Base-by-base conservation (phyloP, 2,888 invertebrate genomes). In the Eudemis profundana region DNA sequence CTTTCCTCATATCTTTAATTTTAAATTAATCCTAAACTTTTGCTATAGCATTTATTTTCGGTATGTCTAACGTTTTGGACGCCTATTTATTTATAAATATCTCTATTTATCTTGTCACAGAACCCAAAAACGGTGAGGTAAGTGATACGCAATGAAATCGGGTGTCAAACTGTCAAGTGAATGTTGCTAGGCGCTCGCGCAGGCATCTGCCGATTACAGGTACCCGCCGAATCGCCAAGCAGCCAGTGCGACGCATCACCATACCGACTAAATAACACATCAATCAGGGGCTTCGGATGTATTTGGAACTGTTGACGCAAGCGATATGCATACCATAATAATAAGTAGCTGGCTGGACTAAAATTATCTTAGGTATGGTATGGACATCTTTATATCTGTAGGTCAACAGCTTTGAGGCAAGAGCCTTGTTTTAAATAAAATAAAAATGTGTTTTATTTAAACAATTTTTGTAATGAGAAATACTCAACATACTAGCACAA, bases 171-270 rank as follows among this genome's bases (percentile, higher is more conserved):
- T 74, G 83, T 75, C 81, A 74, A 69, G 78, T 78, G 77, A 78
- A 73, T 69, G 62, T 71, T 71, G 72, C 68, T 72, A 68, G 46
- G 51, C 40, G 63, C 71, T 78, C 79, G n/a, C n/a, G n/a, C n/a
- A 84, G 84, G 82, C 85, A 85, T 87, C 85, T 86, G 85, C 85
- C 82, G 71, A 87, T 85, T 85, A 85, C 72, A 71, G 73, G 72
- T 68, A 84, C 84, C 83, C 79, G 82, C 86, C 89, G 90, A 87
- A 87, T 90, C 78, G 79, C 72, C 85, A 90, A 89, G 74, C 89
- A 90, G 89, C 85, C 87, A 86, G 87, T 80, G 81, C 72, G 70
- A 77, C 74, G 75, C 79, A 84, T 83, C 81, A 79, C 73, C 78
- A 81, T 70, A 71, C 67, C n/a, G 50, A 73, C 74, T 70, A 76